Base-by-base conservation (phyloP, 2,888 invertebrate species). In the Hemithea aestivaria region DNA sequence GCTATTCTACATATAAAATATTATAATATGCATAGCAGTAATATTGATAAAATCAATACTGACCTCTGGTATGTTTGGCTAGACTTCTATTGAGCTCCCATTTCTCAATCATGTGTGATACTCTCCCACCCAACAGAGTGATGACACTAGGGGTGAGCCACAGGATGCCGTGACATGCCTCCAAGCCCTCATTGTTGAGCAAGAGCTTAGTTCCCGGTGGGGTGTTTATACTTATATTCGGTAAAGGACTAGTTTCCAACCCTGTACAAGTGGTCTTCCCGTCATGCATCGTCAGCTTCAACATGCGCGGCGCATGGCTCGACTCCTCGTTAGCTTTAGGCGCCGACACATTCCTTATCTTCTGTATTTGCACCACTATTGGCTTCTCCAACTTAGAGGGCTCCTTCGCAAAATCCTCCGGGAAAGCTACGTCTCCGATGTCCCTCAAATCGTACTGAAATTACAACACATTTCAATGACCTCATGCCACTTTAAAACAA, bases 291-390 rank as follows among this genome's bases (percentile, higher is more conserved):
- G 92, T 93, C 12, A 97, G 68, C 66, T 95, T 96, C 36, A 96
- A 79, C 90, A 97, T 92, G 10, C 95, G 90, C 5, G 96, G 96
- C 7, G 95, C 95, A 42, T 89, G 88, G 47, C 90, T 90, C 4
- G 94, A 94, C 49, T 96, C 95, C 74, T 96, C 96, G 72, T 96
- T 95, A 7, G 92, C 92, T 81, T 97, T 97, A 2, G 97, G 97
- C 20, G 96, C 96, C 7, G 96, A 91, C 27, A 96, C 91, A 83
- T 97, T 97, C 7, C 95, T 90, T 30, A 96, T 88, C 79, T 96
- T 96, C 70, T 94, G 93, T 57, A 97, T 91, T 89, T 97, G 97
- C 27, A 97, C 87, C 22, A 97, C 92, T 49, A 96, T 84, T n/a
- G 87, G 80, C 9, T 84, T 88, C 36, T 87, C 78, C 30, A 90